Conservation (phyloP, 2,113 vertebrate species). For the Clupea harengus region DNA sequence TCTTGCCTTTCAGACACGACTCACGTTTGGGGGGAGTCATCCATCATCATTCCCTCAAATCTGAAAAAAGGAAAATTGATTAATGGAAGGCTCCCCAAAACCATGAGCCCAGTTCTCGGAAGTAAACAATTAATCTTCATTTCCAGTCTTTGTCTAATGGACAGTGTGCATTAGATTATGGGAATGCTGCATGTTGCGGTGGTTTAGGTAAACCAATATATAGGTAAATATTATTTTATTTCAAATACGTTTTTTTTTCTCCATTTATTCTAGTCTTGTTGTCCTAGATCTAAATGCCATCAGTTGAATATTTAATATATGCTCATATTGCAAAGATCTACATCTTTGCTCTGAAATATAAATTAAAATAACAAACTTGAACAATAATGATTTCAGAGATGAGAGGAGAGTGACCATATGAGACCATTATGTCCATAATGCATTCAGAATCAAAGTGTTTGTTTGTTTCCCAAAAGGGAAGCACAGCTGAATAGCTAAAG, state of each 20-base stretch:
- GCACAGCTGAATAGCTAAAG: not conserved
- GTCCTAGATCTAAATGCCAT: not conserved
- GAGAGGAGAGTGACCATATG: not conserved
- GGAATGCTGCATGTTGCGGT: conserved; percentile 24
- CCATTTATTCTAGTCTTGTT: not conserved
- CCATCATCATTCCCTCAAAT: conserved; percentile 24
- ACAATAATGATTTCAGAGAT: not conserved
- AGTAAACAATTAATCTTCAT: conserved; percentile 63
- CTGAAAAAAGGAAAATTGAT: conserved; percentile 60
- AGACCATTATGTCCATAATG: not conserved
- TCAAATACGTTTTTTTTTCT: not conserved
- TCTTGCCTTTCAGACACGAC: not conserved
- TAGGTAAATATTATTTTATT: not conserved
- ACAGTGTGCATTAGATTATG: conserved; percentile 35
- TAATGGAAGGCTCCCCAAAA: conserved; percentile 68
- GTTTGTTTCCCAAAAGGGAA: not conserved
- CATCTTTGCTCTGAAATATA: not conserved
- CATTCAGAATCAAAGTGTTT: not conserved
- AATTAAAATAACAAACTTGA: not conserved
- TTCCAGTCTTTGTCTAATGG: conserved; percentile 58
- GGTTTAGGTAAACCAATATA: not conserved
- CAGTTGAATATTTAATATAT: not conserved
- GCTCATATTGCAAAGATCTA: not conserved
- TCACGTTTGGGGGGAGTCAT: not conserved
- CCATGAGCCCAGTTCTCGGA: conserved; percentile 62